Percentiles rank a stretch among this genome's conserved stretches.
phyloP scores from a whole-genome alignment of 2,113 vertebrate species.

The Pheucticus melanocephalus region DNA sequence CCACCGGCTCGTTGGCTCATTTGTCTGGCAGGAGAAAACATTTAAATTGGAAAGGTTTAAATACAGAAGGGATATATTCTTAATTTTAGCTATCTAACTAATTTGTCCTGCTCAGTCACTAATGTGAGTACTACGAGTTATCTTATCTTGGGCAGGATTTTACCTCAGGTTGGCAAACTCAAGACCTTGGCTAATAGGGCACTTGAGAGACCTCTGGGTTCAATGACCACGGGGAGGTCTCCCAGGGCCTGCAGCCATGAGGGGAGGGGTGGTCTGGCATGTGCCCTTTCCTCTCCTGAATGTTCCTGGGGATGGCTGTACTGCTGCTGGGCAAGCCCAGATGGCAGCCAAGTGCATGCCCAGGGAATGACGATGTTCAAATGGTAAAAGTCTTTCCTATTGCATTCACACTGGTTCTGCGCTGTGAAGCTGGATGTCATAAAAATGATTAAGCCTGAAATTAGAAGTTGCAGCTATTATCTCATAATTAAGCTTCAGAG shows the following conservation, averaged over 20 bases:
- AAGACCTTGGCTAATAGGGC: not conserved
- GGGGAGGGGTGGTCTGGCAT: not conserved
- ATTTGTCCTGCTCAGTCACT: not conserved
- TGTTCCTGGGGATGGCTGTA: not conserved
- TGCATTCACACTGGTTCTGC: not conserved
- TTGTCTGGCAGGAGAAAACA: not conserved
- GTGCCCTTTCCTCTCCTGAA: not conserved
- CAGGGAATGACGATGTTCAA: not conserved
- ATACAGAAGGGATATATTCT: not conserved
- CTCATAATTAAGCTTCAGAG: not conserved
- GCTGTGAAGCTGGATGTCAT: not conserved
- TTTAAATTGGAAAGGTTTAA: not conserved
- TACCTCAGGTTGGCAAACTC: not conserved
- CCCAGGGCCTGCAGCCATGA: not conserved
- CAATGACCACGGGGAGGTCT: not conserved
- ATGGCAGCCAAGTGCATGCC: not conserved
- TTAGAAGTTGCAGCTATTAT: constrained; percentile 12
- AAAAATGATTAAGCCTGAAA: constrained; percentile 24
- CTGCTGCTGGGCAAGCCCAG: not conserved
- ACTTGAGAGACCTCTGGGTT: not conserved
- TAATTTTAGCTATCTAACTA: not conserved
- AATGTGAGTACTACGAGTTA: not conserved
- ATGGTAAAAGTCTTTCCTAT: not conserved
- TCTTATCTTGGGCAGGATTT: not conserved
- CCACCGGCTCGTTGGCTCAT: not conserved